These are phyloP conservation scores for Dicrurus megarhynchus DNA, from an alignment of 2,113 vertebrate species.

Conservation along the genomic window DNA sequence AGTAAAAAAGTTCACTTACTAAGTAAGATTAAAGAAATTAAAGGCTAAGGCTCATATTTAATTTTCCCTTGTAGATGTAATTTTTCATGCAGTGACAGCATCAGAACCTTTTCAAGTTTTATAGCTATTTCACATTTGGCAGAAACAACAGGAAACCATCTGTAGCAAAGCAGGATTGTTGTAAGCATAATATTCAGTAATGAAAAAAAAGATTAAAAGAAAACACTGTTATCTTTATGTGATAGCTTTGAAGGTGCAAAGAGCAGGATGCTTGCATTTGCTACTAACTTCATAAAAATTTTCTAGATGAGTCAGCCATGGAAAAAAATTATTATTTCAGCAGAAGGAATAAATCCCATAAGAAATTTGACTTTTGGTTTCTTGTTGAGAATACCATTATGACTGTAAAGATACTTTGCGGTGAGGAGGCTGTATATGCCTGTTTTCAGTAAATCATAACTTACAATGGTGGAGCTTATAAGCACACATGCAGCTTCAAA, in stretches of 20 bases:
- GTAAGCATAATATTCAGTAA: conserved; percentile 60
- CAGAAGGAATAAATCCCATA: neutral
- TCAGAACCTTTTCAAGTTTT: conserved; percentile 71
- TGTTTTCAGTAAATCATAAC: neutral
- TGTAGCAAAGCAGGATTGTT: conserved; percentile 51
- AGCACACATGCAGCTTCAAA: neutral
- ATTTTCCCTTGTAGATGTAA: conserved; percentile 50
- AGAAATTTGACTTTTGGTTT: neutral
- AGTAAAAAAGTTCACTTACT: conserved; percentile 41
- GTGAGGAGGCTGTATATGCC: neutral
- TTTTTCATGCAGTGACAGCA: conserved; percentile 52
- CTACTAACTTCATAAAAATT: neutral
- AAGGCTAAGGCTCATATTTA: conserved; percentile 63
- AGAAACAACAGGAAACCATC: conserved; percentile 74
- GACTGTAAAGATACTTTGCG: neutral
- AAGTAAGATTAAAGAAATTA: conserved; percentile 70
- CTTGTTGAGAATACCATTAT: neutral
- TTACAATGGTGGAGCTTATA: neutral
- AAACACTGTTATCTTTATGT: conserved; percentile 39
- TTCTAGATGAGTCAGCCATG: neutral
- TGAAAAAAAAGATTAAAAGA: conserved; percentile 67
- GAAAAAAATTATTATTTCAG: neutral
- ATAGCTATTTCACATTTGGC: conserved; percentile 64
- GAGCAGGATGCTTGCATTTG: conserved; percentile 7
- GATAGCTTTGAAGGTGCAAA: conserved; percentile 56